These are phyloP conservation scores for Erebia aethiops DNA, from an alignment of 2,888 invertebrate species.

Conservation along the genomic window DNA sequence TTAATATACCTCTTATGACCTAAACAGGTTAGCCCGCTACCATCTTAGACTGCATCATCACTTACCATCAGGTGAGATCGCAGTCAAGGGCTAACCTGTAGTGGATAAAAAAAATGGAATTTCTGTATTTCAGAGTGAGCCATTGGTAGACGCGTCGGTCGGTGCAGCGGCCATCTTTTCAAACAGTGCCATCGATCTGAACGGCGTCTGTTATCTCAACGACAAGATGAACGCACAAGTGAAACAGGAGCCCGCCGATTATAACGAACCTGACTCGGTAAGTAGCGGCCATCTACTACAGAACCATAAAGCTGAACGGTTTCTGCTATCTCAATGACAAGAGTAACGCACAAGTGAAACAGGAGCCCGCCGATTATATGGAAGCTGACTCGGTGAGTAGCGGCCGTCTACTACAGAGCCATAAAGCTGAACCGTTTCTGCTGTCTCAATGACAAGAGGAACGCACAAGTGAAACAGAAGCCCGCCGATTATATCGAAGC, in stretches of 20 bases:
- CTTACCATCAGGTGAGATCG: no score
- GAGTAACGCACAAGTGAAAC: slow-evolving; percentile 74
- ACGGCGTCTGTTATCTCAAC: slow-evolving; percentile 91
- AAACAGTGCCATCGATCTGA: slow-evolving; percentile 92
- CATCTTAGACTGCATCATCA: no score
- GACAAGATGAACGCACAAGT: slow-evolving; percentile 85
- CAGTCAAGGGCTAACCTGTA: no score
- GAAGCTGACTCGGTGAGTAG: slow-evolving; percentile 65
- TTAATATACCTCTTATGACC: no score
- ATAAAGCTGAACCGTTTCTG: slow-evolving; percentile 92
- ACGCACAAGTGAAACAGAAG: slow-evolving; percentile 71
- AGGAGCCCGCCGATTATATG: slow-evolving; percentile 65
- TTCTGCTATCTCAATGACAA: slow-evolving; percentile 92
- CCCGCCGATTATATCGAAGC: slow-evolving; percentile 63
- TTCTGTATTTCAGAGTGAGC: slow-evolving; percentile 55
- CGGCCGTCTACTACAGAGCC: slow-evolving; percentile 83
- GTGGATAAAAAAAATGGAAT: slow-evolving; percentile 18
- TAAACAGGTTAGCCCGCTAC: no score
- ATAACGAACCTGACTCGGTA: slow-evolving; percentile 67
- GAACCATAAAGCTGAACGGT: slow-evolving; percentile 91
- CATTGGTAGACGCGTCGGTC: slow-evolving; percentile 83
- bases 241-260: slow-evolving; percentile 69
- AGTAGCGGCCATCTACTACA: slow-evolving; percentile 67
- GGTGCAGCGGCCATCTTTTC: slow-evolving; percentile 91
- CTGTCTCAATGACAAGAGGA: slow-evolving; percentile 89